Evolutionary conservation across 2,113 vertebrate genomes (phyloP), one percentile per base, ranked within the genome.

Genomic region (Oncorhynchus clarkii): DNA sequence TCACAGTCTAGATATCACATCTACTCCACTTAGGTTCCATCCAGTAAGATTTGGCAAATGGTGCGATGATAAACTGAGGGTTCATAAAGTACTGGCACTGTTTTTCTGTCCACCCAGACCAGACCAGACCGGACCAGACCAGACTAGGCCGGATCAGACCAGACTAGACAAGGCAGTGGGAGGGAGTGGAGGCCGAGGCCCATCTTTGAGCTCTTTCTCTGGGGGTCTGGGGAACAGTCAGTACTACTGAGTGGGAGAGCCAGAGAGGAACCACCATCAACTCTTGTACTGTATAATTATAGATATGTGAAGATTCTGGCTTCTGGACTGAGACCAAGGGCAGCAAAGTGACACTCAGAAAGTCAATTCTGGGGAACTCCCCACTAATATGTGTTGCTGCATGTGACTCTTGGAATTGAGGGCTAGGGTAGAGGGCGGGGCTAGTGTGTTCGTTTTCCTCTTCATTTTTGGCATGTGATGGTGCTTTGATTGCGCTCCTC

Each of bases 1-100:
- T 89, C 83, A 91, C 89, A 85, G 77, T 89, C 85, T 89, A 90
- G 74, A 85, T 81, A 89, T 80, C 80, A 85, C 60, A 84, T 84
- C 84, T 87, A 89, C 79, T 80, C 79, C 84, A 85, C 86, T 72
- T 86, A 83, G 68, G 59, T 72, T 85, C 80, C 84, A 67, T 49
- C 75, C 80, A 80, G 79, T 79, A 64, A 79, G 68, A 73, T 78
- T 81, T 87, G 85, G 85, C 83, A 85, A 84, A 78, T 71, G 78
- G 65, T 22, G 73, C 70, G 72, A 29, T 22, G 60, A 29, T 27
- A 51, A 62, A 51, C 71, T 29, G 74, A 74, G 77, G 84, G 76
- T 81, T 70, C 70, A 31, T 24, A 64, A 76, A 73, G 76, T 79
- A 81, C 76, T 70, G 75, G 74, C 73, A 62, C 34, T 59, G 75